Evolutionary conservation across 2,113 vertebrate genomes (phyloP), one percentile per base, ranked within the genome.

Genomic region (Dromiciops gliroides): DNA sequence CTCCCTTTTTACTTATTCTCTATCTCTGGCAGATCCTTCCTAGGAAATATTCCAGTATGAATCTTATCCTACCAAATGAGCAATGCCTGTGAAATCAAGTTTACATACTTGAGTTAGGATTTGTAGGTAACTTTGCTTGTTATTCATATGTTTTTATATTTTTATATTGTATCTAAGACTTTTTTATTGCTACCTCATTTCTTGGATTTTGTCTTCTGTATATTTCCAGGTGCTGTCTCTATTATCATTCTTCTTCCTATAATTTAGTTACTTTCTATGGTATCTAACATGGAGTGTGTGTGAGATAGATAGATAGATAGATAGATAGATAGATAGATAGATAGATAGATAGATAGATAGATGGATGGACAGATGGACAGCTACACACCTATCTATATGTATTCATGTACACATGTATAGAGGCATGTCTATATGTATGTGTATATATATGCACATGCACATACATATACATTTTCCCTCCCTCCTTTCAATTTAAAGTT

Each of bases 371-470:
- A n/a, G n/a, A n/a, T n/a, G n/a, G n/a, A n/a, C n/a, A n/a, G n/a
- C n/a, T n/a, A n/a, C n/a, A n/a, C n/a, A n/a, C n/a, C n/a, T n/a
- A n/a, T n/a, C n/a, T 51, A 16, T 51, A 53, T 26, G 8, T 53
- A 53, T 53, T 7, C 24, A 24, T 67, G 4, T 19, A 75, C n/a
- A 75, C n/a, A n/a, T 24, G 24, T 19, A 37, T 1, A n/a, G 7
- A 37, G 7, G 3, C n/a, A 19, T 37, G 25, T 75, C 8, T 51
- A 60, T 60, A 31, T 67, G 3, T 16, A 37, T 37, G 14, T 14
- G 5, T 67, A 37, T 12, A 37, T 37, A 10, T 12, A 14, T 14
- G 1, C 3, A 37, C 2, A 5, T 19, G 10, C 0, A 31, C 2
- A 60, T 60, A 31, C 56, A 4, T 31, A 60, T 75, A 22, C 10